Conservation (phyloP, 2,113 vertebrate genomes). For the Gracilinanus agilis region DNA sequence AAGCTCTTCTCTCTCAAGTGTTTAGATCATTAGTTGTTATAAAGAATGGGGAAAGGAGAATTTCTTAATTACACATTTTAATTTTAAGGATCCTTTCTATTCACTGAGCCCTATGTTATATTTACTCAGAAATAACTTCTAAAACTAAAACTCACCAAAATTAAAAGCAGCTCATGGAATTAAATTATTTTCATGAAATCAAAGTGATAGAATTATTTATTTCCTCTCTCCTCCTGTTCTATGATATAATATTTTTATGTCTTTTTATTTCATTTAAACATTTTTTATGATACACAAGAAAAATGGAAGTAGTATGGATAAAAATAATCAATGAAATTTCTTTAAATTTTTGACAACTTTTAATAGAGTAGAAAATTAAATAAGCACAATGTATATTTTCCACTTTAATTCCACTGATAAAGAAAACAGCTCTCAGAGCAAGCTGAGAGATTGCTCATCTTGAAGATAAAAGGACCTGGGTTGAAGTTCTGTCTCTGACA, state of each 20-base stretch:
- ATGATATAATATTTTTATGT: background rate
- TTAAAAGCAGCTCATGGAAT: background rate
- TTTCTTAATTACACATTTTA: background rate
- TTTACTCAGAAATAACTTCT: background rate
- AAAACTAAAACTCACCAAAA: background rate
- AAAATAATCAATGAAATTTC: background rate
- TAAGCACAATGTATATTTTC: background rate
- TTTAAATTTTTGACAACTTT: background rate
- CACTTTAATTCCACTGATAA: background rate
- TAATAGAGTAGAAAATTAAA: background rate
- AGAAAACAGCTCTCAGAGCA: background rate
- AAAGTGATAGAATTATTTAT: background rate
- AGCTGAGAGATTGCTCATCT: background rate
- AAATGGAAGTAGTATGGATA: background rate
- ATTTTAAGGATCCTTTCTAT: background rate
- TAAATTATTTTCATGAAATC: background rate
- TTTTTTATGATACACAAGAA: background rate
- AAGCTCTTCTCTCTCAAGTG: background rate
- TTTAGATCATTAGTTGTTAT: background rate
- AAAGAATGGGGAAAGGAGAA: background rate
- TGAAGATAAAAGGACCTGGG: background rate
- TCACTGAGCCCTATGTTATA: background rate
- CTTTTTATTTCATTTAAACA: background rate
- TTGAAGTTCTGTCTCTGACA: background rate
- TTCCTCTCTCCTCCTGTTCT: background rate